Conservation (phyloP, 2,888 invertebrate species). For the Drosophila barbarae region DNA sequence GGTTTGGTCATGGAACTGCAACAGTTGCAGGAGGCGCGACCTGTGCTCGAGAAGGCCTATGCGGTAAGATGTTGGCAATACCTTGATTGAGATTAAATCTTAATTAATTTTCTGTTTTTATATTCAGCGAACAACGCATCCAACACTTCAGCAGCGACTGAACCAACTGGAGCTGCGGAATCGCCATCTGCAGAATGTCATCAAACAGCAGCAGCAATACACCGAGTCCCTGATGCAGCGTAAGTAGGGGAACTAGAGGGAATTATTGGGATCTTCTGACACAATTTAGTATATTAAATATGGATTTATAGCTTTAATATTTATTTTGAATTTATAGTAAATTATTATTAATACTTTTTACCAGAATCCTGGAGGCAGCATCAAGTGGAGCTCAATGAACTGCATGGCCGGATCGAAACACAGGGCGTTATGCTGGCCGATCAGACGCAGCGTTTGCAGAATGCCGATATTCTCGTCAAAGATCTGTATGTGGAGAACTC, state of each 20-base stretch:
- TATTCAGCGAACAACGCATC: slow-evolving; percentile 78
- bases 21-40: slow-evolving; percentile 79
- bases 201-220: slow-evolving; percentile 84
- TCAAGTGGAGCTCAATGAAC: slow-evolving; percentile 79
- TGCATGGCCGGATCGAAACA: slow-evolving; percentile 81
- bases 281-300: neutral
- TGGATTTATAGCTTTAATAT: neutral
- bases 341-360: neutral
- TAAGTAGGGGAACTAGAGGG: slow-evolving; percentile 78
- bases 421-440: slow-evolving; percentile 80
- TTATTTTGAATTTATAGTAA: neutral
- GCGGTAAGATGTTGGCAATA: slow-evolving; percentile 68
- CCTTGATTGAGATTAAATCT: rapidly evolving
- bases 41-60: slow-evolving; percentile 80
- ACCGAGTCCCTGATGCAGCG: slow-evolving; percentile 84
- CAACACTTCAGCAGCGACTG: slow-evolving; percentile 78
- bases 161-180: slow-evolving; percentile 83
- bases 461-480: slow-evolving; percentile 88
- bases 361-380: slow-evolving; percentile 80
- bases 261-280: neutral
- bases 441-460: slow-evolving; percentile 85
- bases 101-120: neutral
- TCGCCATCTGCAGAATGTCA: slow-evolving; percentile 83
- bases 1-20: slow-evolving; percentile 80
- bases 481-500: slow-evolving; percentile 93